These are phyloP conservation scores for Catharus fuscescens DNA, from an alignment of 2,113 vertebrate genomes.

Conservation along the genomic window DNA sequence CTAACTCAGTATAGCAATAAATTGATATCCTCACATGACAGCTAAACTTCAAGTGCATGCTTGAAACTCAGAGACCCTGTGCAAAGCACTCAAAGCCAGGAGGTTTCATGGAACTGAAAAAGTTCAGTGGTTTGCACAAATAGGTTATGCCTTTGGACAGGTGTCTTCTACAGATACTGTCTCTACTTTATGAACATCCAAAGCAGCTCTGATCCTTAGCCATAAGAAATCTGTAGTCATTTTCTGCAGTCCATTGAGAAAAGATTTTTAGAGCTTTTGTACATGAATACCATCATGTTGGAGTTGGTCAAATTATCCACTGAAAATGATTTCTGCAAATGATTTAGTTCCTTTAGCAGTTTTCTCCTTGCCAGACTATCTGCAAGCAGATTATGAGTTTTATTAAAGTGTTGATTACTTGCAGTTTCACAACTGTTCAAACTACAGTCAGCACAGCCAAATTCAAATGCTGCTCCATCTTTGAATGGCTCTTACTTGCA, in stretches of 20 bases:
- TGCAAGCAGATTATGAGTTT: conserved; percentile 30
- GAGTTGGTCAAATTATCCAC: conserved; percentile 33
- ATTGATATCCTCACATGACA: not conserved
- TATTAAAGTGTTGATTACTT: conserved; percentile 61
- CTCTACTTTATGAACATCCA: not conserved
- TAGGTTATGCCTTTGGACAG: not conserved
- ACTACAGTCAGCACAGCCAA: not conserved
- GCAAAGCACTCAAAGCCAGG: not conserved
- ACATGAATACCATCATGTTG: not conserved
- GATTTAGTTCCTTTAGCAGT: conserved; percentile 36
- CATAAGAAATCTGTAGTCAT: not conserved
- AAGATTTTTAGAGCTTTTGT: conserved; percentile 28
- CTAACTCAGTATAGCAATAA: not conserved
- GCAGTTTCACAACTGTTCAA: conserved; percentile 46
- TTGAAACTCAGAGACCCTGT: not conserved
- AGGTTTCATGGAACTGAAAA: not conserved
- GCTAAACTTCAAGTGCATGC: not conserved
- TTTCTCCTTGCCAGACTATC: conserved; percentile 38
- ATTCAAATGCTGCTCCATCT: not conserved
- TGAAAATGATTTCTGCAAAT: conserved; percentile 12
- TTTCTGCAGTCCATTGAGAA: conserved; percentile 11
- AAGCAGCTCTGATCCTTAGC: not conserved
- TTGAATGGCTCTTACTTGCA: not conserved
- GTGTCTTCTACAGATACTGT: not conserved
- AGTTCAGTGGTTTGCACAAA: not conserved